Base-by-base conservation (phyloP, 2,888 invertebrate genomes). In the Campoplex capitator region DNA sequence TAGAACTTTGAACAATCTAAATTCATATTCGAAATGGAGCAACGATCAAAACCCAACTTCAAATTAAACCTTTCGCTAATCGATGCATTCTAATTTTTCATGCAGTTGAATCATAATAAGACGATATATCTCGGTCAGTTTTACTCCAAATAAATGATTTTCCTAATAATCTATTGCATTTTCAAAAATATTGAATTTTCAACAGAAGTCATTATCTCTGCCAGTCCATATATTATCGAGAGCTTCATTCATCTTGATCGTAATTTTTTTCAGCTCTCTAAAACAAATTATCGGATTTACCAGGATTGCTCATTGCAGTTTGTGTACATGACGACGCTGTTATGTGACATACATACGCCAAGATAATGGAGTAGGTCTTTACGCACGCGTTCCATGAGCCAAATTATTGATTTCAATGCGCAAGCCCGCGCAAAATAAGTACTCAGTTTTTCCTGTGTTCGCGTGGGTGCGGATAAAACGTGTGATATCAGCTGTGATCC, bases 351-450 rank as follows among this genome's bases (percentile, higher is more conserved):
- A 81, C 76, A 85, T 85, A 73, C 62, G 51, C 23, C 35, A 23
- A 73, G 38, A 48, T 65, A 77, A 76, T 54, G 45, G 85, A 83
- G 75, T 76, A 83, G 86, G 87, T 84, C 84, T 85, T 65, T 87
- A 91, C 92, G 92, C 92, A 92, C 86, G 92, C 92, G 92, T 92
- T 88, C 85, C 73, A 80, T 88, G 90, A 90, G 90, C 88, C 85
- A 86, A 88, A 84, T 90, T 94, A 94, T 94, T 91, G 94, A 94
- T 94, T 93, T 88, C 90, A 93, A 93, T 93, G 94, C 93, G 93
- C 93, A 94, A 93, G 90, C 76, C 80, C 83, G 71, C 84, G 73
- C 74, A 78, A 54, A 77, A 76, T 56, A n/a, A 51, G 56, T 18
- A 51, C n/a, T 54, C 28, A 51, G 38, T 35, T 51, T 48, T 85